Evolutionary conservation across 1,140 invertebrate genomes (phyloP).

Genomic region (Lucilia sericata): DNA sequence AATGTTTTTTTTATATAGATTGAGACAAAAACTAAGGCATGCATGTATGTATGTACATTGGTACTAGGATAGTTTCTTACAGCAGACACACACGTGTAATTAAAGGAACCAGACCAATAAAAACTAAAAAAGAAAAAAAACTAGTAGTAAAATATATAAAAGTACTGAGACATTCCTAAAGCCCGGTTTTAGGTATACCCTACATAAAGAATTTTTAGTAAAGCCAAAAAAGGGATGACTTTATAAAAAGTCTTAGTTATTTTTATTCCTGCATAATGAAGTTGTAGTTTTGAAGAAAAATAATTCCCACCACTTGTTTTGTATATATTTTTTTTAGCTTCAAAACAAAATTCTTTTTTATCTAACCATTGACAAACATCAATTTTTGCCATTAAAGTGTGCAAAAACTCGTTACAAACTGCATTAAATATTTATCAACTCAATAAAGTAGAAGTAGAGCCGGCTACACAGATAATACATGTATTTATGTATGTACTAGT

Average conservation of each 20-base stretch:
- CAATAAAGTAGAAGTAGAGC: slow-evolving; percentile 16
- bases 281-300: no score
- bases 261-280: no score
- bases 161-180: neutral
- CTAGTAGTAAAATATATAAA: no score
- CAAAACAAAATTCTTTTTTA: no score
- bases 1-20: neutral
- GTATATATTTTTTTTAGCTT: no score
- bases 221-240: no score
- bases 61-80: neutral
- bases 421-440: neutral
- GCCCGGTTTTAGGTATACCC: neutral
- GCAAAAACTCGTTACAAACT: neutral
- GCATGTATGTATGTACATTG: neutral
- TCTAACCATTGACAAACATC: no score
- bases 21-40: neutral
- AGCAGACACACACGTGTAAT: neutral
- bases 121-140: neutral
- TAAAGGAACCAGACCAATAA: neutral
- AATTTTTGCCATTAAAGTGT: neutral
- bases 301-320: no score
- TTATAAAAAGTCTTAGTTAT: no score
- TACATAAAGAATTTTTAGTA: neutral
- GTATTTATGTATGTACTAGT: no score
- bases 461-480: neutral